Evolutionary conservation across 2,888 invertebrate species (phyloP).

Genomic region (Phalera bucephala): DNA sequence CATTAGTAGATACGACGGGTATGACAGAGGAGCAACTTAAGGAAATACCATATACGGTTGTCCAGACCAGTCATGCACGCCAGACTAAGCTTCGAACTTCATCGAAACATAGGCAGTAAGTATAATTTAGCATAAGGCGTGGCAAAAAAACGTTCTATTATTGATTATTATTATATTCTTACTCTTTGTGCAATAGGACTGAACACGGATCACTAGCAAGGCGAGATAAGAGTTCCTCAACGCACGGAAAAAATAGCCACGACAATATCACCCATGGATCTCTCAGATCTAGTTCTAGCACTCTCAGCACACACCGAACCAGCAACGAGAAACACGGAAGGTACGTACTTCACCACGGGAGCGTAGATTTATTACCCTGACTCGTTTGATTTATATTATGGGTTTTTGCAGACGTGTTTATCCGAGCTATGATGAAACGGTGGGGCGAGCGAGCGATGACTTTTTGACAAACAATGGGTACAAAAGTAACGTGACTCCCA

Average conservation of each 20-base stretch:
- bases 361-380: conserved; percentile 25
- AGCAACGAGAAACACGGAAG: conserved; percentile 77
- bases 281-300: conserved; percentile 83
- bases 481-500: conserved; percentile 62
- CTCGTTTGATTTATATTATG: conserved; percentile 29
- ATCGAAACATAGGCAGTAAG: conserved; percentile 72
- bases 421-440: conserved; percentile 69
- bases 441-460: conserved; percentile 58
- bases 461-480: conserved; percentile 75
- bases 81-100: conserved; percentile 81
- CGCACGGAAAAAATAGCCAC: conserved; percentile 59
- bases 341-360: conserved; percentile 32
- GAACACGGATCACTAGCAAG: conserved; percentile 73
- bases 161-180: background rate
- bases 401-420: conserved; percentile 65
- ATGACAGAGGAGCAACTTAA: conserved; percentile 94
- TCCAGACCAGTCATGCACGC: conserved; percentile 87
- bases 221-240: conserved; percentile 63
- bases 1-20: conserved; percentile 93
- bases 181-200: conserved; percentile 35
- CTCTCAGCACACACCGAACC: conserved; percentile 80
- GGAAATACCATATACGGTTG: conserved; percentile 95
- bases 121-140: background rate
- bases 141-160: background rate
- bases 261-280: conserved; percentile 78